Conservation (phyloP, 2,888 invertebrate species). For the Dryococelus australis region DNA sequence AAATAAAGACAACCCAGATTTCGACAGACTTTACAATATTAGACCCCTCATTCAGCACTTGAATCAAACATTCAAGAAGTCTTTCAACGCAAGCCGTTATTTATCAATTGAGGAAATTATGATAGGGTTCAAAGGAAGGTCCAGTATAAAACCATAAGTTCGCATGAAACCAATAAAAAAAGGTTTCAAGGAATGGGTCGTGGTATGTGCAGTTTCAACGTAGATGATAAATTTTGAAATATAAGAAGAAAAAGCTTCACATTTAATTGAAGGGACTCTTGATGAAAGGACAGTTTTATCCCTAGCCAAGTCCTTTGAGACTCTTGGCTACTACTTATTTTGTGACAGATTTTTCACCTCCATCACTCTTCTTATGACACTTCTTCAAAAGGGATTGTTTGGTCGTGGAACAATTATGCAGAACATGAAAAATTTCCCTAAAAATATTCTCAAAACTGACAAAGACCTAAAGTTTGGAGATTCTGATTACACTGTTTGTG, state of each 20-base stretch:
- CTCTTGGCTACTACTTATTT: slow-evolving; percentile 48
- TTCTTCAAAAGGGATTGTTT: slow-evolving; percentile 49
- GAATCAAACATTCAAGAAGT: slow-evolving; percentile 33
- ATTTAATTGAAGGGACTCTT: slow-evolving; percentile 28
- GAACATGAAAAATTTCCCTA: slow-evolving; percentile 50
- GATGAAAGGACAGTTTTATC: slow-evolving; percentile 51
- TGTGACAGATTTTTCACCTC: slow-evolving; percentile 52
- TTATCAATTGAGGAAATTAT: slow-evolving; percentile 50
- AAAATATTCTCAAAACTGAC: slow-evolving; percentile 47
- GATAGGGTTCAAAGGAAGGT: slow-evolving; percentile 50
- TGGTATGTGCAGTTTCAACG: slow-evolving; percentile 45
- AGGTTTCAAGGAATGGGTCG: slow-evolving; percentile 50
- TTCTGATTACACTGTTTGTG: slow-evolving; percentile 49
- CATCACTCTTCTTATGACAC: slow-evolving; percentile 48
- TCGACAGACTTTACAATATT: slow-evolving; percentile 49
- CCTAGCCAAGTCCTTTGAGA: slow-evolving; percentile 47
- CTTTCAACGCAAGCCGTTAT: slow-evolving; percentile 40
- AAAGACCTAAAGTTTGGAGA: slow-evolving; percentile 48
- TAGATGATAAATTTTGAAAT: slow-evolving; percentile 43
- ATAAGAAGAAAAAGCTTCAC: slow-evolving; percentile 38
- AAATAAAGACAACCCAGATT: slow-evolving; percentile 42
- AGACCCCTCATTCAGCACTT: slow-evolving; percentile 46
- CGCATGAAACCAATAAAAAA: slow-evolving; percentile 40
- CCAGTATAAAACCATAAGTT: slow-evolving; percentile 44
- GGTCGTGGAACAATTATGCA: slow-evolving; percentile 51